These are phyloP conservation scores for Psittacara wagleri DNA, from an alignment of 2,113 vertebrate genomes.

Conservation along the genomic window DNA sequence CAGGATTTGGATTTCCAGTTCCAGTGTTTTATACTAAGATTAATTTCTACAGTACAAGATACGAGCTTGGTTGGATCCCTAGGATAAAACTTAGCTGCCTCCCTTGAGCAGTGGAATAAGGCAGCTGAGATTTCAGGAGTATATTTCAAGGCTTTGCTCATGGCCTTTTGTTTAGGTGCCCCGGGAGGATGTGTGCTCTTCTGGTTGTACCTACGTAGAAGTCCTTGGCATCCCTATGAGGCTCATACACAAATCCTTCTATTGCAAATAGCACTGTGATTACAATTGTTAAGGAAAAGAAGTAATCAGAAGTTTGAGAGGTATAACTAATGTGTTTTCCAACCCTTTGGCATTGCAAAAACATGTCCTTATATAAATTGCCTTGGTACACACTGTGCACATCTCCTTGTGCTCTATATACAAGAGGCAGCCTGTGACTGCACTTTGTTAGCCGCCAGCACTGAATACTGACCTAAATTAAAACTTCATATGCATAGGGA, in stretches of 20 bases:
- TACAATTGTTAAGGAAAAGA: not conserved
- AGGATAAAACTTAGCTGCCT: not conserved
- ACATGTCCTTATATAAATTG: not conserved
- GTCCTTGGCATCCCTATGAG: not conserved
- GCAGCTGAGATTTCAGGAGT: not conserved
- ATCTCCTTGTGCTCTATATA: slow-evolving; percentile 1
- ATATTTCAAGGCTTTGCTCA: not conserved
- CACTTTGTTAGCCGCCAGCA: slow-evolving; percentile 2
- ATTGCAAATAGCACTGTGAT: not conserved
- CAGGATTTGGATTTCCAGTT: not conserved
- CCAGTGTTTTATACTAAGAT: not conserved
- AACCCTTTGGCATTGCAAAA: not conserved
- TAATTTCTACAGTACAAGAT: not conserved
- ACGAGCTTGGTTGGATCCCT: not conserved
- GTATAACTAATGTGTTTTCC: not conserved
- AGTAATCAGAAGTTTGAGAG: not conserved
- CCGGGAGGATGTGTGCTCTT: not conserved
- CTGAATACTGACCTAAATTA: slow-evolving; percentile 67
- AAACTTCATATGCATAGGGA: slow-evolving; percentile 63
- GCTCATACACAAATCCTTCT: not conserved
- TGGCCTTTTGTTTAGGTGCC: not conserved
- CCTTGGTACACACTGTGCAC: not conserved
- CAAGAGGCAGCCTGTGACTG: not conserved
- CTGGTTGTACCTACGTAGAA: accelerated
- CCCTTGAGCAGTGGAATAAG: not conserved